These are phyloP conservation scores for Leptobrachium leishanense DNA, from an alignment of 2,113 vertebrate genomes.

Conservation along the genomic window DNA sequence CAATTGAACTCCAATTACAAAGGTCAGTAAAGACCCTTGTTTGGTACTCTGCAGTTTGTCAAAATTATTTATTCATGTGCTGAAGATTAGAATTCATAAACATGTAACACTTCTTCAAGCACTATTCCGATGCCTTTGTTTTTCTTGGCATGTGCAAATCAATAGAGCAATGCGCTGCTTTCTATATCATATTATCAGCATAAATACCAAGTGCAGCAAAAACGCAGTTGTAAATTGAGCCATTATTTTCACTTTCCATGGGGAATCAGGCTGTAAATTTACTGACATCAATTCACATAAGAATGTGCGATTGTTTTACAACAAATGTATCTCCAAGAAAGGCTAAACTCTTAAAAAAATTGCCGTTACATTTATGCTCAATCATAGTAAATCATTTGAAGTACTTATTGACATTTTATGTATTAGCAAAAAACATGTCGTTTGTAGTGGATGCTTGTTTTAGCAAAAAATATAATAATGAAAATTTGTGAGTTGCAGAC, in stretches of 20 bases:
- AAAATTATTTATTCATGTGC: constrained; percentile 81
- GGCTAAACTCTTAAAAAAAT: constrained; percentile 35
- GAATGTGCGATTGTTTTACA: constrained; percentile 37
- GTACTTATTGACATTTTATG: constrained; percentile 35
- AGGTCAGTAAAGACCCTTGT: constrained; percentile 67
- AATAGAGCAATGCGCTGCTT: constrained; percentile 59
- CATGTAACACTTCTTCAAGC: constrained; percentile 70
- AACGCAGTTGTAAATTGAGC: constrained; percentile 45
- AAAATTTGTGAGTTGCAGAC: constrained; percentile 58
- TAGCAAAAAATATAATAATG: constrained; percentile 8
- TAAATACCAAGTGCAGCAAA: constrained; percentile 54
- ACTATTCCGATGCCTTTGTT: constrained; percentile 67
- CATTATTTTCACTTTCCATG: constrained; percentile 35
- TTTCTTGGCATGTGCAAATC: constrained; percentile 67
- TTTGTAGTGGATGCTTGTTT: constrained; percentile 45
- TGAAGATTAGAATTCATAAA: constrained; percentile 80
- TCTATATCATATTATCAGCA: constrained; percentile 59
- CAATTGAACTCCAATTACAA: constrained; percentile 77
- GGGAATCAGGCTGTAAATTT: constrained; percentile 1
- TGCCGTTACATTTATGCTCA: neutral
- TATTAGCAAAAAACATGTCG: constrained; percentile 49
- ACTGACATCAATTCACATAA: constrained; percentile 34
- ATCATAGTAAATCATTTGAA: constrained; percentile 47
- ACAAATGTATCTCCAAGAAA: constrained; percentile 44
- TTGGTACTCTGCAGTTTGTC: constrained; percentile 75